Evolutionary conservation across 2,888 invertebrate genomes (phyloP).

Genomic region (Aquatica leii): DNA sequence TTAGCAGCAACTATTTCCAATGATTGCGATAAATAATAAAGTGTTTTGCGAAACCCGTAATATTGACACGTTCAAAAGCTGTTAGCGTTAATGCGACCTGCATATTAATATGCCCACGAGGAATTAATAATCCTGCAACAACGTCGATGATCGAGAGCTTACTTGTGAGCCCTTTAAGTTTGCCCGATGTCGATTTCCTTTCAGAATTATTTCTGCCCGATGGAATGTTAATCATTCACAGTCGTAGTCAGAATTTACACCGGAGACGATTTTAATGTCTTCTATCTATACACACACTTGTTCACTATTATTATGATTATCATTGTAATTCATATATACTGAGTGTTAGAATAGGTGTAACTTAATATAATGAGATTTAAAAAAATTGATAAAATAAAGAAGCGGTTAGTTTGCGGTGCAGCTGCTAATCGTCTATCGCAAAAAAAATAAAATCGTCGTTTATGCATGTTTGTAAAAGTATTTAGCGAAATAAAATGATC

Average conservation of each 20-base stretch:
- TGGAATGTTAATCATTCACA: slow-evolving; percentile 15
- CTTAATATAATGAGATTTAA: slow-evolving; percentile 17
- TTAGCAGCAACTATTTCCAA: slow-evolving; percentile 1
- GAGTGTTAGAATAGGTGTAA: slow-evolving; percentile 28
- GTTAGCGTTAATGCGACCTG: slow-evolving; percentile 17
- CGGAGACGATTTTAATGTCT: slow-evolving; percentile 21
- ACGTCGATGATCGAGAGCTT: slow-evolving; percentile 41
- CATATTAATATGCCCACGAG: slow-evolving; percentile 17
- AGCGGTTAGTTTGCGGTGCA: slow-evolving; percentile 36
- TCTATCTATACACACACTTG: slow-evolving; percentile 26
- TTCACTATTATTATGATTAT: slow-evolving; percentile 23
- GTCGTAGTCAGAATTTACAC: slow-evolving; percentile 26
- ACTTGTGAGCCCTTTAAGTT: slow-evolving; percentile 52
- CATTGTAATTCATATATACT: slow-evolving; percentile 21
- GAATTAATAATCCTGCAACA: slow-evolving; percentile 24
- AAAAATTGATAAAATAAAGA: slow-evolving; percentile 8
- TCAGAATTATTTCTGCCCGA: slow-evolving; percentile 19
- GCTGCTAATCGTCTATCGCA: slow-evolving; percentile 25
- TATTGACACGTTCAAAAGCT: no score
- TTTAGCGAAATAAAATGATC: slow-evolving; percentile 18
- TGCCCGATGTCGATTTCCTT: slow-evolving; percentile 38
- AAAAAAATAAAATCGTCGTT: slow-evolving; percentile 28
- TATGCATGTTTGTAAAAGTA: slow-evolving; percentile 31
- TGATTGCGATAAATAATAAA: neutral
- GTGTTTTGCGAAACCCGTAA: no score